Conservation (phyloP, 2,113 vertebrate species). For the Probosciger aterrimus region DNA sequence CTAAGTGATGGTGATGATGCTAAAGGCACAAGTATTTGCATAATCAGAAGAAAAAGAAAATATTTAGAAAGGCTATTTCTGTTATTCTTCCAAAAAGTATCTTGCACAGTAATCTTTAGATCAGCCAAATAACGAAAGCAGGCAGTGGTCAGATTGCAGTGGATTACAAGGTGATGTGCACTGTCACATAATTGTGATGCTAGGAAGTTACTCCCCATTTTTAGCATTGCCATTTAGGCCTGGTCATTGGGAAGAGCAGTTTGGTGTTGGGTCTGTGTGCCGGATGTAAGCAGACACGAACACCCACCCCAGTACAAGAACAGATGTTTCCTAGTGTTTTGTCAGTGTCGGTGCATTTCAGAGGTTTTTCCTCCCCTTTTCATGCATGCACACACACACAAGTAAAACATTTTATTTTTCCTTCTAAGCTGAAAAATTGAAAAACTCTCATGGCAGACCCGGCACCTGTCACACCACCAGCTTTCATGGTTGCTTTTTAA, state of each 20-base stretch:
- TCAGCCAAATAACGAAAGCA: neutral
- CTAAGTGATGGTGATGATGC: neutral
- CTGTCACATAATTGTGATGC: neutral
- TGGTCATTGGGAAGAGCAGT: neutral
- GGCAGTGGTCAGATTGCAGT: neutral
- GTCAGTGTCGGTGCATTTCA: neutral
- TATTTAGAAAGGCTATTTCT: conserved; percentile 2
- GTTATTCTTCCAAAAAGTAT: neutral
- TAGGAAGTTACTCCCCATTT: neutral
- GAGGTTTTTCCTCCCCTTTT: neutral
- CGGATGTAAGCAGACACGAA: neutral
- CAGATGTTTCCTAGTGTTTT: neutral
- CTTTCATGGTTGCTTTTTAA: neutral
- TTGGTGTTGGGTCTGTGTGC: neutral
- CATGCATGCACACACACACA: neutral
- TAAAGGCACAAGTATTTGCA: neutral
- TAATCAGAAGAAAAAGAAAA: neutral
- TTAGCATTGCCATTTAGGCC: neutral
- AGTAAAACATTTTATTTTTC: neutral
- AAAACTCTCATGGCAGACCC: neutral
- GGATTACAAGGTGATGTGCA: neutral
- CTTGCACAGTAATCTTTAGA: neutral
- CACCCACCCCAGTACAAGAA: accelerated
- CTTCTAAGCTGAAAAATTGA: neutral
- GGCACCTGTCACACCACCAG: neutral